These are phyloP conservation scores for Phalloptychus januarius DNA, from an alignment of 2,797 vertebrate genomes.

Conservation along the genomic window DNA sequence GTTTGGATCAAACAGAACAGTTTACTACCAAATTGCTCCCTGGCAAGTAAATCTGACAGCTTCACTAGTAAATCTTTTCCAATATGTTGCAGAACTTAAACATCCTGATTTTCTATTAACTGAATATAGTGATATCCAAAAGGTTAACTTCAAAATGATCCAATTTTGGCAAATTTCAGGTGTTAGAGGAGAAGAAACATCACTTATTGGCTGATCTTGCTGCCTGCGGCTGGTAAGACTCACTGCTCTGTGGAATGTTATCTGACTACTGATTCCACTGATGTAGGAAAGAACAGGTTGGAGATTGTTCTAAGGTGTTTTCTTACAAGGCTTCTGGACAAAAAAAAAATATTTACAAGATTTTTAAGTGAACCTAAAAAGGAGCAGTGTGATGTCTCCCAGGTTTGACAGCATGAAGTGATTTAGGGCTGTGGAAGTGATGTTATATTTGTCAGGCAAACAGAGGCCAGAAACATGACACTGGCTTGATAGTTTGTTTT, in stretches of 20 bases:
- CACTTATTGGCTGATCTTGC: background rate
- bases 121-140: background rate
- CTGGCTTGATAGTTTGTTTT: conserved; percentile 52
- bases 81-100: background rate
- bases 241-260: conserved; percentile 56
- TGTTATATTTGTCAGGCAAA: conserved; percentile 57
- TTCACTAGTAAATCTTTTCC: background rate
- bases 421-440: conserved; percentile 19
- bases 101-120: background rate
- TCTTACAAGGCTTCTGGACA: background rate
- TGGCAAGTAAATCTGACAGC: background rate
- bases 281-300: background rate
- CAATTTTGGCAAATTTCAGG: background rate
- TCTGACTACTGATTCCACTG: conserved; percentile 46
- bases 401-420: conserved; percentile 11
- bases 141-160: background rate
- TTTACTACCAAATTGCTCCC: background rate
- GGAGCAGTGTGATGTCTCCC: conserved; percentile 15
- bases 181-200: background rate
- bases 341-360: background rate
- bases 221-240: conserved; percentile 32
- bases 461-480: conserved; percentile 62
- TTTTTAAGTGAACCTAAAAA: background rate
- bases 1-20: background rate
- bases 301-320: background rate